Conservation (phyloP, 2,888 invertebrate genomes). For the Polietes domitor region DNA sequence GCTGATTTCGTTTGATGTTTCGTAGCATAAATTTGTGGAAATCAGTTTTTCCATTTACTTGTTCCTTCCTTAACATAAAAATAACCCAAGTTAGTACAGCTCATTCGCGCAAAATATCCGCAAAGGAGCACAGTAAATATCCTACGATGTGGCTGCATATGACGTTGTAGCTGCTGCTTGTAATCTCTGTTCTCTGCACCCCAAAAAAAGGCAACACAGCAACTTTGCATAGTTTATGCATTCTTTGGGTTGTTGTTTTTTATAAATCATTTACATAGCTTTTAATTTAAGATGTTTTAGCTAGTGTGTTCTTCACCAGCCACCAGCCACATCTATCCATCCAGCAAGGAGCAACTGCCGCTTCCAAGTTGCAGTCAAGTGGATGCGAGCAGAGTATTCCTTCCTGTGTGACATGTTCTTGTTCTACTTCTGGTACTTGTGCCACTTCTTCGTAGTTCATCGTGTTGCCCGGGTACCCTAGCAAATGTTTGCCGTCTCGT, state of each 20-base stretch:
- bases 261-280: constrained; percentile 34
- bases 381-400: constrained; percentile 19
- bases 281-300: constrained; percentile 31
- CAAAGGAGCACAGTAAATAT: neutral
- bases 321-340: neutral
- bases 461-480: neutral
- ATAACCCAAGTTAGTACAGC: too few species aligned
- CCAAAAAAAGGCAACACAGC: constrained; percentile 8
- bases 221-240: constrained; percentile 10
- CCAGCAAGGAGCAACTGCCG: neutral
- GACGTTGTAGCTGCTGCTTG: neutral
- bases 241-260: neutral
- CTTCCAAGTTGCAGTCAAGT: constrained; percentile 22
- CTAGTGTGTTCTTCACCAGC: neutral
- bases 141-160: neutral
- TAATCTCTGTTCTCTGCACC: neutral
- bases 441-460: constrained; percentile 5
- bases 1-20: too few species aligned
- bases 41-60: too few species aligned
- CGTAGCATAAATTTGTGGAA: too few species aligned
- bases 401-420: constrained; percentile 37
- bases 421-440: constrained; percentile 28
- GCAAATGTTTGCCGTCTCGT: neutral
- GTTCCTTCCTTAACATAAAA: too few species aligned
- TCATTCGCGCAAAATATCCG: too few species aligned